A percentile compares a stretch with the other conserved stretches of the same genome.
These are phyloP conservation scores for Mola mola DNA, from an alignment of 2,113 vertebrate species.

Conservation along the genomic window DNA sequence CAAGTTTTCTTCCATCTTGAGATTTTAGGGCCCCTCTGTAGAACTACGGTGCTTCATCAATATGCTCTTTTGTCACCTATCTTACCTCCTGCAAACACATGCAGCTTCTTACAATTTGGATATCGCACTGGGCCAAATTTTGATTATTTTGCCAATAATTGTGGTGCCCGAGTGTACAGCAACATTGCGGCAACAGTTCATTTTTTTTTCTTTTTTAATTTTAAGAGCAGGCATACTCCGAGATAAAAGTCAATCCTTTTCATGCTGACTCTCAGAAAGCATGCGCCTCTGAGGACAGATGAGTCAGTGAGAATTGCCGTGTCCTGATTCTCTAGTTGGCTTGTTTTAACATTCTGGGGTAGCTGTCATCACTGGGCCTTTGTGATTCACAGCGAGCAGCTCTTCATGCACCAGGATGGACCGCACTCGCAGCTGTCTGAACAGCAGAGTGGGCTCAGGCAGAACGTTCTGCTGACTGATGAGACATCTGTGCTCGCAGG, in stretches of 20 bases:
- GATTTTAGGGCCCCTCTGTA: too few relatives aligned
- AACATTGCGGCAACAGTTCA: too few relatives aligned
- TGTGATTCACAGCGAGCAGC: constrained; percentile 54
- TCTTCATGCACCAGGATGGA: constrained; percentile 13
- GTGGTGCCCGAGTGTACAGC: too few relatives aligned
- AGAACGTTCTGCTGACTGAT: constrained; percentile 8
- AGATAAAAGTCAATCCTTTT: constrained; percentile 1
- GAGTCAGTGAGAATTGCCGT: constrained; percentile 23
- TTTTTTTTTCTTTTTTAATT: too few relatives aligned
- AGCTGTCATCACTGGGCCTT: constrained; percentile 6
- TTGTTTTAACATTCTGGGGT: constrained; percentile 35
- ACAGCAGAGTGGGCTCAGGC: constrained; percentile 22
- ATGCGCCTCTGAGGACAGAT: background rate
- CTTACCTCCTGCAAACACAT: too few relatives aligned
- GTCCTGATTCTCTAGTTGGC: constrained; percentile 9
- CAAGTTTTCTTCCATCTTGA: too few relatives aligned
- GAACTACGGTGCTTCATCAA: too few relatives aligned
- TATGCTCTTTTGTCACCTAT: too few relatives aligned
- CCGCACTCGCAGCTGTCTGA: constrained; percentile 45
- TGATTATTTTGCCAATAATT: too few relatives aligned
- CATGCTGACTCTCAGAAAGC: background rate
- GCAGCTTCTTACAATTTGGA: too few relatives aligned
- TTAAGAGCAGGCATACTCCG: too few relatives aligned
- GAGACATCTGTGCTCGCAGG: constrained; percentile 25
- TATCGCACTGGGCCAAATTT: too few relatives aligned